phyloP scores from a whole-genome alignment of 92 coral and sea anemone genomes.

The Diadumene lineata region DNA sequence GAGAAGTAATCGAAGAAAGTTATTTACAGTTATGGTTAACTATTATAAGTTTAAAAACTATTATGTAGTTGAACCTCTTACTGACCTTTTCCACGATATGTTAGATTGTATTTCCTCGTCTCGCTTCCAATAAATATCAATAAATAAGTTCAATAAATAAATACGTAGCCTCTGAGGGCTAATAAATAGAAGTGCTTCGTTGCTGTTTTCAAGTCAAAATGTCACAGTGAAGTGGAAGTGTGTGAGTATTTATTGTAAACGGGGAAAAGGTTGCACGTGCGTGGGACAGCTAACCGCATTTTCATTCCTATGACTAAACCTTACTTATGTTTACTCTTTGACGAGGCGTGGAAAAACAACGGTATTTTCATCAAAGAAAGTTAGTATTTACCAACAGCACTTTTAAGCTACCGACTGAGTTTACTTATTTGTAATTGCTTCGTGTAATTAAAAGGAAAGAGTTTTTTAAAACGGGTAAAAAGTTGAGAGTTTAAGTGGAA shows the following conservation, averaged over 20 bases:
- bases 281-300: background rate
- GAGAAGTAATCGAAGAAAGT: too few species aligned
- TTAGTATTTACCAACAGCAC: background rate
- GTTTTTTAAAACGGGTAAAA: background rate
- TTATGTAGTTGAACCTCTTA: background rate
- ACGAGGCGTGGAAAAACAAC: background rate
- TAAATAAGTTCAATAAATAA: background rate
- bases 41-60: too few species aligned
- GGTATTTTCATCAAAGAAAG: background rate
- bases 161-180: background rate
- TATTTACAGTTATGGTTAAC: too few species aligned
- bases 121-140: background rate
- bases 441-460: background rate
- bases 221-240: background rate
- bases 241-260: constrained; percentile 5
- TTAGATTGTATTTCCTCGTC: background rate
- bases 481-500: background rate
- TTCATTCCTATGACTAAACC: constrained; percentile 11
- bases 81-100: background rate
- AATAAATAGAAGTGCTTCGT: background rate
- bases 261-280: constrained; percentile 3
- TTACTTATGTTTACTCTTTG: background rate
- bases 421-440: background rate
- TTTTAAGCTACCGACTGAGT: background rate
- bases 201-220: background rate